Evolutionary conservation across 2,797 vertebrate genomes (phyloP), one percentile per base, ranked within the genome.

Genomic region (Acanthiza pusilla): DNA sequence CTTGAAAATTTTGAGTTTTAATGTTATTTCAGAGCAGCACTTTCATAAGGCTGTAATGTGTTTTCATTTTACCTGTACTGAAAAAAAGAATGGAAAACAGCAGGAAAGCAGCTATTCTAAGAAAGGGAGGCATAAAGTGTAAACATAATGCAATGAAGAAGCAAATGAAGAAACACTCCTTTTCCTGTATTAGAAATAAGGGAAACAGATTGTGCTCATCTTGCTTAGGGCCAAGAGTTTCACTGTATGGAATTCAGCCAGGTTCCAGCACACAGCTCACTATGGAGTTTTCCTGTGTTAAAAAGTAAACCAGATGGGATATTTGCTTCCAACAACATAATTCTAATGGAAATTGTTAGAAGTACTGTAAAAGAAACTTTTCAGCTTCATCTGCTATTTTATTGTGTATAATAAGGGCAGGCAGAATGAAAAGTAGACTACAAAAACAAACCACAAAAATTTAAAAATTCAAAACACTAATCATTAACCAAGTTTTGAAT

Each of bases 231-330:
- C 97, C 96, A 96, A 88, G 89, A 97, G 95, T 70, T 75, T 51
- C 84, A 61, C 71, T 45, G 83, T 45, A 11, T 97, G 97, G 97
- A 97, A 97, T 45, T 65, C 89, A 89, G 96, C 97, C 97, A 97
- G 96, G 96, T n/a, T 94, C 90, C 11, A 48, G 93, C 94, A 96
- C 96, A 93, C 43, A 88, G 86, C 92, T 96, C 97, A 93, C 96
- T 95, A 38, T 61, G 89, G 92, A 97, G 88, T 87, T 97, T 53
- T 91, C 93, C 95, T 96, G 94, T 89, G 86, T 62, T 89, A 92
- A 92, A 94, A 93, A 97, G 74, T 93, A 95, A 97, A 96, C 95
- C 97, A 98, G 97, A 98, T 97, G 98, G 98, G 96, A 96, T 93
- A 96, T 97, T 97, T 96, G 86, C 96, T 97, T 97, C 85, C 92